Conservation (phyloP, 2,797 vertebrate genomes). For the Sandelia bainsii region DNA sequence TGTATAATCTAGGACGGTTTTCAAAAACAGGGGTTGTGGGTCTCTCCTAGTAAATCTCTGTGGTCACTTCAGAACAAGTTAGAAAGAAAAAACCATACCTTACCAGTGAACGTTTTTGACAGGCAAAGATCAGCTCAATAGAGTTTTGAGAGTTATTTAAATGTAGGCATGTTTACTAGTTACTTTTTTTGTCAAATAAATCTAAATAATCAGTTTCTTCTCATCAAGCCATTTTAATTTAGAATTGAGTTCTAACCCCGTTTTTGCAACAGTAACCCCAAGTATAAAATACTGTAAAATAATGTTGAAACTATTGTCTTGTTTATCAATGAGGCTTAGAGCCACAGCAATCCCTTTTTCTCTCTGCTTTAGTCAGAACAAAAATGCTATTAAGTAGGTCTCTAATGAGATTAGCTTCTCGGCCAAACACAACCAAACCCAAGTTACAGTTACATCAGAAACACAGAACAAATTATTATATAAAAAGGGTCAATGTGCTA, state of each 20-base stretch:
- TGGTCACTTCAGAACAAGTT: not conserved
- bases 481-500: slow-evolving; percentile 5
- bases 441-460: slow-evolving; percentile 40
- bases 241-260: too few species aligned
- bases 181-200: not conserved
- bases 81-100: too few species aligned
- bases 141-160: not conserved
- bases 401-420: slow-evolving; percentile 61
- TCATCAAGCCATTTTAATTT: not conserved
- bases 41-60: not conserved
- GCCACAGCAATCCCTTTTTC: not conserved
- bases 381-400: slow-evolving; percentile 39
- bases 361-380: slow-evolving; percentile 31
- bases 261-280: too few species aligned
- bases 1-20: too few species aligned
- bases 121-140: not conserved
- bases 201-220: not conserved
- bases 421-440: slow-evolving; percentile 28
- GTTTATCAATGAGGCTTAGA: not conserved
- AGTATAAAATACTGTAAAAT: too few species aligned
- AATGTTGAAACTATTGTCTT: slow-evolving; percentile 1
- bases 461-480: slow-evolving; percentile 14
- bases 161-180: not conserved
- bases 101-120: too few species aligned
- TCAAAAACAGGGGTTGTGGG: too few species aligned